phyloP scores from a whole-genome alignment of 1,140 invertebrate genomes.

The Papilio polytes region DNA sequence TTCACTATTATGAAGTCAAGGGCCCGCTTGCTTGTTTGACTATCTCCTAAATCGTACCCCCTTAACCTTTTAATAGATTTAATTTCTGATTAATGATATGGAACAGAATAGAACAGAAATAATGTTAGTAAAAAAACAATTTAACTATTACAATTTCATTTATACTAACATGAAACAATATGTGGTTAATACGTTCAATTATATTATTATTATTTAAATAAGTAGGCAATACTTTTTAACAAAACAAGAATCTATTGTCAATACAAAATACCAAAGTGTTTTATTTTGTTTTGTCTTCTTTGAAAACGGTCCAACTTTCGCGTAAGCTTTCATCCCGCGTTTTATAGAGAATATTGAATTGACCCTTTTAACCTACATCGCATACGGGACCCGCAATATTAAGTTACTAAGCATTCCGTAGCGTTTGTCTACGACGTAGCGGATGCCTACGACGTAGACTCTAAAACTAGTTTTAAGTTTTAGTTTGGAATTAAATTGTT shows the following conservation, averaged over 20 bases:
- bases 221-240: not conserved
- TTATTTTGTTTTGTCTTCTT: not conserved
- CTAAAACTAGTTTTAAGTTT: not conserved
- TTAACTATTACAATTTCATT: too few relatives aligned
- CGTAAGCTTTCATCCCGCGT: not conserved
- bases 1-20: too few relatives aligned
- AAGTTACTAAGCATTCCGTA: conserved; percentile 15
- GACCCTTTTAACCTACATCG: conserved; percentile 19
- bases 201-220: not conserved
- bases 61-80: too few relatives aligned
- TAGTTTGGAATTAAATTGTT: not conserved
- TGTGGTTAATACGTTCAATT: too few relatives aligned
- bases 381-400: conserved; percentile 5
- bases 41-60: too few relatives aligned
- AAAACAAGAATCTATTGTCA: not conserved
- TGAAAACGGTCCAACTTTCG: not conserved
- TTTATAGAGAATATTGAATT: conserved; percentile 21
- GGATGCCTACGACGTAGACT: not conserved
- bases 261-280: not conserved
- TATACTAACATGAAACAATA: too few relatives aligned
- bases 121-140: too few relatives aligned
- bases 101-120: too few relatives aligned
- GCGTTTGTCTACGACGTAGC: not conserved
- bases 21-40: too few relatives aligned
- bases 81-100: too few relatives aligned